phyloP scores from a whole-genome alignment of 2,113 vertebrate genomes.

The Poicephalus gulielmi region DNA sequence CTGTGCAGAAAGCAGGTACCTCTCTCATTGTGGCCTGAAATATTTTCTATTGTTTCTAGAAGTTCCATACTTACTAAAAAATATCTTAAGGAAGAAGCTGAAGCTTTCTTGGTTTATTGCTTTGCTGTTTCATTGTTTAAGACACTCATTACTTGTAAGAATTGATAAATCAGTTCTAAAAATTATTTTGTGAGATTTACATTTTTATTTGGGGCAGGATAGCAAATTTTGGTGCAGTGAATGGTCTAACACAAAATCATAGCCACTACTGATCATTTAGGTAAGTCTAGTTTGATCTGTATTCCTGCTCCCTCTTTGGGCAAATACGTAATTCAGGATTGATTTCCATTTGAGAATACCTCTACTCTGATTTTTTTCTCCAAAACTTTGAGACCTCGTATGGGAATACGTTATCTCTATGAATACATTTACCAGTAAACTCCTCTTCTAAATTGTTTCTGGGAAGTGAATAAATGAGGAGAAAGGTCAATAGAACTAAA shows the following conservation, averaged over 20 bases:
- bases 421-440: neutral
- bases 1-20: neutral
- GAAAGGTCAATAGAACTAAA: neutral
- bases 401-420: neutral
- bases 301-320: neutral
- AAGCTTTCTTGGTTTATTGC: neutral
- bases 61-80: neutral
- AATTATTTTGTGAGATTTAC: neutral
- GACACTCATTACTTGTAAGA: neutral
- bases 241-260: neutral
- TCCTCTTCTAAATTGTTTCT: neutral
- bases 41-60: neutral
- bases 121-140: neutral
- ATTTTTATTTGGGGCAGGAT: neutral
- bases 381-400: neutral
- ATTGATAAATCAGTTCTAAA: neutral
- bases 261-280: neutral
- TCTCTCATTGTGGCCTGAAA: neutral
- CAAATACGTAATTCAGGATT: neutral
- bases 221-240: neutral
- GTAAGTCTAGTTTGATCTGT: neutral
- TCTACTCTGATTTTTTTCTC: neutral
- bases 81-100: neutral
- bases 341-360: neutral
- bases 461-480: neutral